Base-by-base conservation (phyloP, 2,797 vertebrate genomes). In the Coregonus ussuriensis region DNA sequence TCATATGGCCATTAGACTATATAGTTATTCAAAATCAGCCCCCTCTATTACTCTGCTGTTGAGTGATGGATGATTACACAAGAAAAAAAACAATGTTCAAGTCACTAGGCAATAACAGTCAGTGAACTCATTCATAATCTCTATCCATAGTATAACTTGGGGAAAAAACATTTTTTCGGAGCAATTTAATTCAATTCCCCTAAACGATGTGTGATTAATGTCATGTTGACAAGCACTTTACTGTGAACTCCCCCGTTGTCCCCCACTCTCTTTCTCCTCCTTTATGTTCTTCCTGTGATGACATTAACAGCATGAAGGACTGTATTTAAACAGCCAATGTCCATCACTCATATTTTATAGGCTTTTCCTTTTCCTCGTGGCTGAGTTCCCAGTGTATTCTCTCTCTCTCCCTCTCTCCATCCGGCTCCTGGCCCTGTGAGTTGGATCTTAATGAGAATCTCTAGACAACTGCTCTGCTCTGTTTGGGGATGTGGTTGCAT, bases 311-410 rank as follows among this genome's bases (percentile, higher is more conserved):
- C 31, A 71, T 77, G 35, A 72, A 35, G 66, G 52, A 29, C 18
- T 67, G 71, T 76, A 51, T 33, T 65, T 31, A 31, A 54, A 62
- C 15, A 72, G 25, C 18, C 2, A 65, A 41, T 81, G 79, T 69
- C 59, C 78, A 76, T 63, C 56, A 80, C 56, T 85, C 77, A 82
- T 67, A 79, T 72, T 83, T 65, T 56, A 59, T 75, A 82, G 84
- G 77, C 56, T 82, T 83, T 90, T 89, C 71, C 80, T 80, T 9
- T 11, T 47, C 71, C 72, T 81, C 75, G 83, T 90, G 88, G 88
- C 87, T 37, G 7, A 35, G 62, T 87, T 88, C 71, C 35, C 52
- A 75, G 41, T 47, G 41, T 47, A 11, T 47, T 47, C 41, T 41
- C 7, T 9, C 41, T 41, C 1, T 41, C 41, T 86, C 56, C 79